Base-by-base conservation (phyloP, 2,113 vertebrate genomes). In the Hemicordylus capensis region DNA sequence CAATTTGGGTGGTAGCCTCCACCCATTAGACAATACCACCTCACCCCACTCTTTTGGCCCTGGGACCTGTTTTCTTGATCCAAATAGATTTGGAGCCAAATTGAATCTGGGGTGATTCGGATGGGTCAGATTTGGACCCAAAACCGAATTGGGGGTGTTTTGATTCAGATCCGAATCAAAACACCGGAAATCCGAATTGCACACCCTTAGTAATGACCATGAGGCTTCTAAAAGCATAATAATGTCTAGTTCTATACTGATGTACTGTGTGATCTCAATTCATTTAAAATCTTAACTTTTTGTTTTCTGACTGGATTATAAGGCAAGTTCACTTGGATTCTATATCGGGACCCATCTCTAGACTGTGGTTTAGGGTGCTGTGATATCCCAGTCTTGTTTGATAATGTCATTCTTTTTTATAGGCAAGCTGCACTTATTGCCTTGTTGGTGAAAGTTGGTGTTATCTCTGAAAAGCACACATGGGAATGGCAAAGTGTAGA, bases 351-450 rank as follows among this genome's bases (percentile, higher is more conserved):
- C 24, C n/a, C 80, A 1, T 46, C n/a, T 46, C 28, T 64, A 6
- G 28, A 14, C 8, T n/a, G n/a, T 75, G 37, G 12, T 34, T 28
- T 86, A n/a, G 48, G 19, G 14, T 34, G 9, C 59, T 31, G 19
- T 59, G 51, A 31, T 48, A 37, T 42, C 39, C 31, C 58, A 51
- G 67, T 59, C 12, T 51, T 89, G 87, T 87, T 64, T 87, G 26
- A 24, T 48, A 28, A 12, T 77, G 7, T 12, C 80, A 37, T 17
- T 84, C 44, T 63, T 80, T 61, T 91, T 94, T 92, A 46, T 73
- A 99, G 98, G 98, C 98, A 99, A 97, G 98, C 98, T 76, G 98
- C 96, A 92, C 94, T 99, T 74, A 99, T 99, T 91, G 98, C 98
- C 20, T 83, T 99, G 89, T 93, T 99, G 96, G 98, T 99, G 80